Conservation (phyloP, 92 coral and sea anemone species). For the Hydrozoanthus gracilis region DNA sequence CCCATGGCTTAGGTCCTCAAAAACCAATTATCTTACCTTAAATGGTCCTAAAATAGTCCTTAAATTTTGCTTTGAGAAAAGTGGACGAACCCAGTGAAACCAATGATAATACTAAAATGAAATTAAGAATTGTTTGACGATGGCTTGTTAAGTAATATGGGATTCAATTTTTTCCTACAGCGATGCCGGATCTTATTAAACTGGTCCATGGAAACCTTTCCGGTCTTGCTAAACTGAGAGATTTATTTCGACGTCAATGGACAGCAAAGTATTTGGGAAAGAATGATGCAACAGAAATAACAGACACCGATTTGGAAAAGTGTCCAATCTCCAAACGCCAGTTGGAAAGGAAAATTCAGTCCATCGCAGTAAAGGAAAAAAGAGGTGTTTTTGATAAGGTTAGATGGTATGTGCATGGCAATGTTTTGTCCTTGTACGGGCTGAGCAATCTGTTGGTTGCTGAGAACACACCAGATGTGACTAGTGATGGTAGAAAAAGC, state of each 20-base stretch:
- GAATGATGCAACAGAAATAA: slow-evolving; percentile 53
- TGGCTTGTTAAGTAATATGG: not conserved
- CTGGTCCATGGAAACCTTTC: slow-evolving; percentile 84
- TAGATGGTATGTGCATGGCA: slow-evolving; percentile 91
- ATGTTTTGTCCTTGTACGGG: slow-evolving; percentile 64
- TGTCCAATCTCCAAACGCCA: slow-evolving; percentile 93
- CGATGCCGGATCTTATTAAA: slow-evolving; percentile 87
- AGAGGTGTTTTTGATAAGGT: slow-evolving; percentile 60
- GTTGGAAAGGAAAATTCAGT: slow-evolving; percentile 79
- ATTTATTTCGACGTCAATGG: slow-evolving; percentile 85
- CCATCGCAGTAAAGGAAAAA: slow-evolving; percentile 88
- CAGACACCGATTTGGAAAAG: slow-evolving; percentile 72
- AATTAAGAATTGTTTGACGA: not conserved
- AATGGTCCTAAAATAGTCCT: too few relatives aligned
- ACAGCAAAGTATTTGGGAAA: slow-evolving; percentile 69
- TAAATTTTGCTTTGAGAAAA: too few relatives aligned
- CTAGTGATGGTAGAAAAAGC: slow-evolving; percentile 22
- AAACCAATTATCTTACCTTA: too few relatives aligned
- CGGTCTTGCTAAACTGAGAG: slow-evolving; percentile 79
- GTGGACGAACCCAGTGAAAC: too few relatives aligned
- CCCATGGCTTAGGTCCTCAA: too few relatives aligned
- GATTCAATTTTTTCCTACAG: slow-evolving; percentile 51
- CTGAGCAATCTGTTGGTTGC: slow-evolving; percentile 47
- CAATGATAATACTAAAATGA: too few relatives aligned
- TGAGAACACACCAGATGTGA: slow-evolving; percentile 11